Conservation (phyloP, 2,888 invertebrate genomes). For the Ferrisia virgata region DNA sequence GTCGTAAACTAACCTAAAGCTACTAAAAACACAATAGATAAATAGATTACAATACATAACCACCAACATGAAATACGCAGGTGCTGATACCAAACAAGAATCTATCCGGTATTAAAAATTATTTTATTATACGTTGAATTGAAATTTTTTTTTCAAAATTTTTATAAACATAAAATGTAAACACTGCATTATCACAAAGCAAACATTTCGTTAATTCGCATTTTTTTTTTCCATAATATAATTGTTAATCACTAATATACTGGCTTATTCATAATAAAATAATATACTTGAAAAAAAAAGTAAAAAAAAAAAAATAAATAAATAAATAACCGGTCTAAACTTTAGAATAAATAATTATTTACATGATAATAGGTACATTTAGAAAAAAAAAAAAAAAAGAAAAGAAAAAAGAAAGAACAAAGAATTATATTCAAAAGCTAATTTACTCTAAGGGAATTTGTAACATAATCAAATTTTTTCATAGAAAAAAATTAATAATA, state of each 20-base stretch:
- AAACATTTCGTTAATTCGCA: constrained; percentile 37
- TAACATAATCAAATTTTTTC: neutral
- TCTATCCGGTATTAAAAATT: constrained; percentile 15
- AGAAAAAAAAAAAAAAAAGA: neutral
- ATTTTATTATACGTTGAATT: constrained; percentile 27
- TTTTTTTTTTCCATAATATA: neutral
- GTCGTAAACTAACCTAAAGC: too few relatives aligned
- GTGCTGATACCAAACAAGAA: neutral
- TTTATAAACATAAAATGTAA: constrained; percentile 23
- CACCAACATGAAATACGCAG: neutral
- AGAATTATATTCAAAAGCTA: neutral
- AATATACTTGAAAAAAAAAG: neutral
- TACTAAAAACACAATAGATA: too few relatives aligned
- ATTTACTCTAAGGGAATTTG: neutral
- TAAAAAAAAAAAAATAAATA: neutral
- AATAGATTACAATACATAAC: too few relatives aligned
- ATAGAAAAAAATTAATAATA: neutral
- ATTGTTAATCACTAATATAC: constrained; percentile 26
- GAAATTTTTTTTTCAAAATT: constrained; percentile 2
- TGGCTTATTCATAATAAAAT: neutral
- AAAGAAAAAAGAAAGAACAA: neutral
- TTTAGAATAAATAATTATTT: constrained; percentile 23
- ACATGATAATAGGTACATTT: neutral
- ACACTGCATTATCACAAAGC: constrained; percentile 40
- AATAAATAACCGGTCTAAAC: constrained; percentile 21